Conservation (phyloP, 2,113 vertebrate genomes). For the Pseudorectes ferrugineus region DNA sequence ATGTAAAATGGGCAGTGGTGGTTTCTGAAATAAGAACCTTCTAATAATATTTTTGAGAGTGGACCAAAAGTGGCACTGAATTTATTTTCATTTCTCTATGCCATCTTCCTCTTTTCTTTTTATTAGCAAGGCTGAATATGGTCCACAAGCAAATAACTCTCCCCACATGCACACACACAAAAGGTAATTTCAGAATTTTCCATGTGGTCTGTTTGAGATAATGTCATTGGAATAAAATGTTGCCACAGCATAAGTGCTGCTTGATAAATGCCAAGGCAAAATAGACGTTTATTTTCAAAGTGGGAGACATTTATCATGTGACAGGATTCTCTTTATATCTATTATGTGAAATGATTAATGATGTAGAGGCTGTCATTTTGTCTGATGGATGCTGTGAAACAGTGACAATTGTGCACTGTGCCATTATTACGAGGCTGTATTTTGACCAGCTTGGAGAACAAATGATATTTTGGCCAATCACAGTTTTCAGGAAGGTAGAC, state of each 20-base stretch:
- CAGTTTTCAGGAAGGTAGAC: background rate
- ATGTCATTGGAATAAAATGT: constrained; percentile 39
- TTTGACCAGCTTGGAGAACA: constrained; percentile 34
- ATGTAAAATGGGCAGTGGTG: background rate
- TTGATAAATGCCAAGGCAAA: constrained; percentile 64
- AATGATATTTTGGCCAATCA: constrained; percentile 29
- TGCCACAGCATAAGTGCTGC: constrained; percentile 17
- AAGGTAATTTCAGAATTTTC: background rate
- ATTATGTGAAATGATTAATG: constrained; percentile 66
- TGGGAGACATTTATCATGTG: constrained; percentile 60
- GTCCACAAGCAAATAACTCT: background rate
- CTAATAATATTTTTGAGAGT: background rate
- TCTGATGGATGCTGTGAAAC: constrained; percentile 58
- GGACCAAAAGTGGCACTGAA: background rate
- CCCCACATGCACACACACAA: background rate
- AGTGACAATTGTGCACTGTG: constrained; percentile 30
- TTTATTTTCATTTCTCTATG: background rate
- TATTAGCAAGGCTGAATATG: background rate
- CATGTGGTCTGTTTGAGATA: constrained; percentile 39
- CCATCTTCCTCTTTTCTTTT: background rate
- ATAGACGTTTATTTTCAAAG: constrained; percentile 59
- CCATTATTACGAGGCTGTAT: constrained; percentile 24
- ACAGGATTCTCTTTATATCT: constrained; percentile 53
- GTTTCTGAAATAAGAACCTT: background rate
- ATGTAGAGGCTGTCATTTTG: constrained; percentile 50